phyloP scores from a whole-genome alignment of 2,113 vertebrate species.

The Axis porcinus region DNA sequence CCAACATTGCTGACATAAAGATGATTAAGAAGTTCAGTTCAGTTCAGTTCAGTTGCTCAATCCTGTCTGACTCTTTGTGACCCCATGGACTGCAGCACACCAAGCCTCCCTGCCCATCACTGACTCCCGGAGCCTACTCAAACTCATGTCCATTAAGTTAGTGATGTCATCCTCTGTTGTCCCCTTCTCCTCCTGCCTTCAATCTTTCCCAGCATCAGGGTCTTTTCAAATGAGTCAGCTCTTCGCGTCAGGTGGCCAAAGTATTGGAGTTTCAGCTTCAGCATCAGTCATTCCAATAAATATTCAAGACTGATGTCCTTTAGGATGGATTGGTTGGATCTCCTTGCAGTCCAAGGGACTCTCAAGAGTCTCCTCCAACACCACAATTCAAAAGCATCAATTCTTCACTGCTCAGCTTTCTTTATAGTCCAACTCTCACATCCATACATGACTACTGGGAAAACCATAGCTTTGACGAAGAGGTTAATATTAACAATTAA shows the following conservation, averaged over 20 bases:
- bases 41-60: neutral
- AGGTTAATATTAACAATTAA: neutral
- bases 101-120: neutral
- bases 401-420: neutral
- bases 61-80: neutral
- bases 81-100: neutral
- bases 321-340: neutral
- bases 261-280: neutral
- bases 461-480: neutral
- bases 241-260: neutral
- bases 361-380: neutral
- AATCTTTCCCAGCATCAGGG: neutral
- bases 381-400: neutral
- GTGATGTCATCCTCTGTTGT: neutral
- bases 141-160: neutral
- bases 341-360: neutral
- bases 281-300: neutral
- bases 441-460: neutral
- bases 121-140: neutral
- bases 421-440: neutral
- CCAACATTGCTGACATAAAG: neutral
- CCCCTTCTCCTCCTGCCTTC: neutral
- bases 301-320: neutral
- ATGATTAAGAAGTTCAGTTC: neutral
- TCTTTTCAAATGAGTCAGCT: neutral